Conservation (phyloP, 2,888 invertebrate species). For the Chouioia cunea region DNA sequence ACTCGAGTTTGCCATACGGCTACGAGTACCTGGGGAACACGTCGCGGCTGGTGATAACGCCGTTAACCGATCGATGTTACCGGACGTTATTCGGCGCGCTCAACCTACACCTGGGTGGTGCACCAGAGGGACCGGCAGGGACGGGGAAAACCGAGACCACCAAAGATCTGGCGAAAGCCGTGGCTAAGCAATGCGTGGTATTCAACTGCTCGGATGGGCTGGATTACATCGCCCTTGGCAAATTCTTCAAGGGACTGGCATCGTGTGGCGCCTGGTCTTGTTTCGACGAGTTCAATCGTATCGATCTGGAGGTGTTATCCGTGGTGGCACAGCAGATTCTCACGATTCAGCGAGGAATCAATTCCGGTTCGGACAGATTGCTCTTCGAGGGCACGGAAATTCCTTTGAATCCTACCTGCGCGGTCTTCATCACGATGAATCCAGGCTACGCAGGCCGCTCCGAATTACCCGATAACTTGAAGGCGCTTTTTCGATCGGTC, state of each 20-base stretch:
- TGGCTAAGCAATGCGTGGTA: slow-evolving; percentile 96
- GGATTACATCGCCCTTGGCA: slow-evolving; percentile 93
- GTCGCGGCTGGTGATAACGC: slow-evolving; percentile 90
- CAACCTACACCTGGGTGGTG: slow-evolving; percentile 91
- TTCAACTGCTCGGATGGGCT: slow-evolving; percentile 96
- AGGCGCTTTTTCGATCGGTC: slow-evolving; percentile 92
- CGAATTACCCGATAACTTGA: slow-evolving; percentile 94
- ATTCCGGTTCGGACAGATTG: slow-evolving; percentile 82
- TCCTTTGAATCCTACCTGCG: slow-evolving; percentile 88
- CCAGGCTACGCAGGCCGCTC: slow-evolving; percentile 94
- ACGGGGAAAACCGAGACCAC: slow-evolving; percentile 95
- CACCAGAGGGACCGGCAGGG: slow-evolving; percentile 94
- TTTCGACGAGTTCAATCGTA: slow-evolving; percentile 95
- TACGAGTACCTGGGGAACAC: slow-evolving; percentile 95
- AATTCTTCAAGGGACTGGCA: slow-evolving; percentile 95
- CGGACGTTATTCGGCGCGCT: slow-evolving; percentile 95
- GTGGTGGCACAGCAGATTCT: slow-evolving; percentile 95
- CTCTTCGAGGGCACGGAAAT: slow-evolving; percentile 93
- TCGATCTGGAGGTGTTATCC: slow-evolving; percentile 91
- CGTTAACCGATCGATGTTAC: slow-evolving; percentile 89
- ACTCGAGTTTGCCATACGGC: slow-evolving; percentile 88
- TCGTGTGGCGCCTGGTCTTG: slow-evolving; percentile 95
- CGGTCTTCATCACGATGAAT: slow-evolving; percentile 95
- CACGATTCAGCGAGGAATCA: slow-evolving; percentile 94
- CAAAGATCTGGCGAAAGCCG: slow-evolving; percentile 94